These are phyloP conservation scores for Coelopa frigida DNA, from an alignment of 1,140 invertebrate species.

Conservation along the genomic window DNA sequence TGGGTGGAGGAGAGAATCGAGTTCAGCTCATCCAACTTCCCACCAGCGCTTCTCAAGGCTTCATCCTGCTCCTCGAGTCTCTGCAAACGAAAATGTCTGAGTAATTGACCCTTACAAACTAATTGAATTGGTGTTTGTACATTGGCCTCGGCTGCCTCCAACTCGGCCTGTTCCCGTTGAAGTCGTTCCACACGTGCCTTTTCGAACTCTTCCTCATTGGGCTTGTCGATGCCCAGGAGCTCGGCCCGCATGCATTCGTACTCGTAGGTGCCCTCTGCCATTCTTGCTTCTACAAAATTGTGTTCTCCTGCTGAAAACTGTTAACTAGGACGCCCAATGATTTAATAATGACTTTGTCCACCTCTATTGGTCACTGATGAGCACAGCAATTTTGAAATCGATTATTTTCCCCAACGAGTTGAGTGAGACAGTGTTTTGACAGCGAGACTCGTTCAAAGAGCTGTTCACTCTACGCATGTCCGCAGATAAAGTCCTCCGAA, in stretches of 20 bases:
- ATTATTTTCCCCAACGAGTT: too few relatives aligned
- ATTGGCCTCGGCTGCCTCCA: constrained; percentile 47
- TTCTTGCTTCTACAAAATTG: too few relatives aligned
- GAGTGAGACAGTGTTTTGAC: too few relatives aligned
- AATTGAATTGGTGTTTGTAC: constrained; percentile 15
- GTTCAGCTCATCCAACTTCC: constrained; percentile 77
- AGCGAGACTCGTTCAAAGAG: too few relatives aligned
- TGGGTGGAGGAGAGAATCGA: constrained; percentile 72
- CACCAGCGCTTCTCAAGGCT: constrained; percentile 58
- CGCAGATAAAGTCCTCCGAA: too few relatives aligned
- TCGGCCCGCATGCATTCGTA: constrained; percentile 67
- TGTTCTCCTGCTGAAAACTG: too few relatives aligned
- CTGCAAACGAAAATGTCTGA: constrained; percentile 44
- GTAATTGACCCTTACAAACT: neutral
- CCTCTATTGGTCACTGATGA: too few relatives aligned
- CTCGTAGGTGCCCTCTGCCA: constrained; percentile 58
- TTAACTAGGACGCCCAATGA: too few relatives aligned
- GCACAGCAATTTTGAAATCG: too few relatives aligned
- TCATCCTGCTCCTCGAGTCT: constrained; percentile 63
- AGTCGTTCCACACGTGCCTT: constrained; percentile 39
- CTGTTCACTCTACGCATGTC: too few relatives aligned
- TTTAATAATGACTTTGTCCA: too few relatives aligned
- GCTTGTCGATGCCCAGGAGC: constrained; percentile 59
- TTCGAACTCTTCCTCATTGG: constrained; percentile 58
- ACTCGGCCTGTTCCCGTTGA: constrained; percentile 35